Conservation (phyloP, 2,797 vertebrate species). For the Monodelphis domestica region DNA sequence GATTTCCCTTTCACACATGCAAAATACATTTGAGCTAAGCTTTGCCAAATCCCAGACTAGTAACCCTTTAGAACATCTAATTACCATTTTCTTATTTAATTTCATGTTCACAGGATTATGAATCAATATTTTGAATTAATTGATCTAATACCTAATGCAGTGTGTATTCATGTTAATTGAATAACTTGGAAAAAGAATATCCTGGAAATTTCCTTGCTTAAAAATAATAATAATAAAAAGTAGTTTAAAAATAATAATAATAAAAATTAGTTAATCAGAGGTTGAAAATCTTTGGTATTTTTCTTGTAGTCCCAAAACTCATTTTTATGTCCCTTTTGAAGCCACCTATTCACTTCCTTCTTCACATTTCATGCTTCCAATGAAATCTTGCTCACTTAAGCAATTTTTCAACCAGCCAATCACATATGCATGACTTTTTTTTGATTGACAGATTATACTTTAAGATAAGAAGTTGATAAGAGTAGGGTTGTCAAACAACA, state of each 20-base stretch:
- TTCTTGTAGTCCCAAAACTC: neutral
- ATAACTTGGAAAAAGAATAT: slow-evolving; percentile 33
- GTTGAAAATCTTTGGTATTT: neutral
- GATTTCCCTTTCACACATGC: neutral
- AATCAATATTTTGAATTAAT: neutral
- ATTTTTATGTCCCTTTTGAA: neutral
- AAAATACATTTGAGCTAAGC: neutral
- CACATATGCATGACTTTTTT: neutral
- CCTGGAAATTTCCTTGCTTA: neutral
- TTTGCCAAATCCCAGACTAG: slow-evolving; percentile 7
- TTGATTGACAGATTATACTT: neutral
- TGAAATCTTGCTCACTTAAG: neutral
- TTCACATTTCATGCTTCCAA: neutral
- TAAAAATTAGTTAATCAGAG: neutral
- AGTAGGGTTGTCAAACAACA: neutral
- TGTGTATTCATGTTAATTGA: neutral
- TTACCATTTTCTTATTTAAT: neutral
- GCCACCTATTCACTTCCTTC: neutral
- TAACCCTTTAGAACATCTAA: neutral
- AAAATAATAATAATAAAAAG: neutral
- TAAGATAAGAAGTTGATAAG: neutral
- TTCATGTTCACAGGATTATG: neutral
- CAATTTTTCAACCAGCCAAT: neutral
- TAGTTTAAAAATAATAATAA: neutral
- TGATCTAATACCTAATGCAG: neutral